A percentile compares a stretch with the other conserved stretches of the same genome.
These are phyloP conservation scores for Anguilla megastoma DNA, from an alignment of 2,797 vertebrate species.

Conservation along the genomic window DNA sequence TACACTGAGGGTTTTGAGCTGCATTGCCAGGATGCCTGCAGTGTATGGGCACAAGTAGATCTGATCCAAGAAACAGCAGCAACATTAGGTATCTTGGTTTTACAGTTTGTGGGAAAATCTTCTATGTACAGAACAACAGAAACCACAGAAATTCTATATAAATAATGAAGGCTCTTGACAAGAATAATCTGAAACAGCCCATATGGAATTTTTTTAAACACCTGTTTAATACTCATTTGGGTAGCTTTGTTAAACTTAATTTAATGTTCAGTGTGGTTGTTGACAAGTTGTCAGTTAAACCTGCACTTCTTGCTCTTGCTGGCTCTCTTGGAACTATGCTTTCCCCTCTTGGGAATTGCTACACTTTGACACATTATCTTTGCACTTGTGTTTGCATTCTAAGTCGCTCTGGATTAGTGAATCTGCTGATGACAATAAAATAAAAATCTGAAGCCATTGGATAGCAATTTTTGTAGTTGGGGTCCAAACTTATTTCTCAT, in stretches of 20 bases:
- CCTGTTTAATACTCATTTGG: not conserved
- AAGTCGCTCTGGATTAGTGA: not conserved
- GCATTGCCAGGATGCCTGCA: constrained; percentile 89
- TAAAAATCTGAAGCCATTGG: not conserved
- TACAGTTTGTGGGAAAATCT: not conserved
- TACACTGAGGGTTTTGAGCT: constrained; percentile 87
- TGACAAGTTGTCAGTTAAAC: not conserved
- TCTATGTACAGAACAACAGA: not conserved
- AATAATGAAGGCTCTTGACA: not conserved
- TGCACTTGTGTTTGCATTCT: not conserved
- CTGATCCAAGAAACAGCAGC: not conserved
- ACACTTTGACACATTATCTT: too few species aligned
- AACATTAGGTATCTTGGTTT: not conserved
- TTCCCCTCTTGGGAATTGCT: not conserved
- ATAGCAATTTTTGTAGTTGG: not conserved
- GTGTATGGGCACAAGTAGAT: not conserved
- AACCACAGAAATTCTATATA: not conserved
- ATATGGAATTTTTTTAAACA: not conserved
- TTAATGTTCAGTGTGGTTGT: not conserved
- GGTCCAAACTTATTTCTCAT: not conserved
- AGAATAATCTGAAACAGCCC: not conserved
- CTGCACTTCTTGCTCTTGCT: too few species aligned
- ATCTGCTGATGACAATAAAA: not conserved
- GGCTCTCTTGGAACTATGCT: too few species aligned
- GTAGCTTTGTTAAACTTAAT: not conserved